Evolutionary conservation across 2,888 invertebrate species (phyloP), one percentile per base, ranked within the genome.

Genomic region (Chalcosyrphus nemorum): DNA sequence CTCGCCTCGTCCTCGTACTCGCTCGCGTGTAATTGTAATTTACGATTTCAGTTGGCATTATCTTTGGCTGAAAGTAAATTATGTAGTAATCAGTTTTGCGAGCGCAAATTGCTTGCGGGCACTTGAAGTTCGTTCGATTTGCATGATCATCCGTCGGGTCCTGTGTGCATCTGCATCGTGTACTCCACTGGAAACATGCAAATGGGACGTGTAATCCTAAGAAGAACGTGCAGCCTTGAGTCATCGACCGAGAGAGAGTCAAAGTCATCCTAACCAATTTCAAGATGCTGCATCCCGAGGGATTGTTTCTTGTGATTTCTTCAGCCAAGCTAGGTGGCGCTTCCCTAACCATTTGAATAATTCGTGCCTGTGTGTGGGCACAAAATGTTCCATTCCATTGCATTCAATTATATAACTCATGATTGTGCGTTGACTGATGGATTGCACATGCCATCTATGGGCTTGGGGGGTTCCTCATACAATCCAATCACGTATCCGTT

Each of bases 401-500:
- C 70, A 54, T 77, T 56, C 61, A 70, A 77, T 77, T 77, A 70
- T 45, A 63, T 70, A 77, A 76, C 59, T 56, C 27, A 74, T 70
- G 47, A 7, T 75, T 57, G 50, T 71, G 15, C 75, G 70, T 59
- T 71, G 50, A 71, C 65, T 71, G 50, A 71, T 59, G 50, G 50
- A 52, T 63, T 19, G 27, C 66, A 38, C 32, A 38, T 27, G 27
- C 71, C 70, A 17, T 45, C 15, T 56, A 13, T 24, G 50, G 72
- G 17, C 13, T 52, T 21, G 27, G 9, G 57, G 9, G 57, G 70
- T 38, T 65, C 50, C 29, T 71, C 52, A 65, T 43, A 75, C 65
- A 84, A 70, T 75, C 84, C 50, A 80, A 80, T 80, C 84, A 84
- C 84, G 84, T 84, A 80, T 65, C 74, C 24, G 65, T 84, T 80